A percentile compares a stretch with the other conserved stretches of the same genome.
Conservation (phyloP, 2,113 vertebrate species). For the Macrotis lagotis region DNA sequence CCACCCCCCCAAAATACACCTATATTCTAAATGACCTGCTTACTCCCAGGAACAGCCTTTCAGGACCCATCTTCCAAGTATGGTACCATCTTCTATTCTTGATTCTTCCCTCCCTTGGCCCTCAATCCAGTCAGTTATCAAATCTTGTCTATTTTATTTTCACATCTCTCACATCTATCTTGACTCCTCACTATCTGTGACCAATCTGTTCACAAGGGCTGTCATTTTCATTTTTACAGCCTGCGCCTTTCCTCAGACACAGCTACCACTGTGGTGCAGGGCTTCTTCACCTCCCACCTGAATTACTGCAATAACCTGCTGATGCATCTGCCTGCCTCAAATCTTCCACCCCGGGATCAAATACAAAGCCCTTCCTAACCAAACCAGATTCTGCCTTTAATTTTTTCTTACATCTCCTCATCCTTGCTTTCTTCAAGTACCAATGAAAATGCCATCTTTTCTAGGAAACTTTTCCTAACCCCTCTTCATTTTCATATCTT, state of each 20-base stretch:
- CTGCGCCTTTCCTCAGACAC: not conserved
- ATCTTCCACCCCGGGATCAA: not conserved
- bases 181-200: not conserved
- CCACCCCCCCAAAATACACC: not conserved
- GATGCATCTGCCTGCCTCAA: not conserved
- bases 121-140: not conserved
- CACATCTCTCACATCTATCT: not conserved
- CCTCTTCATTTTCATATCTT: not conserved
- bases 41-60: not conserved
- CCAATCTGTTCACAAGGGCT: not conserved
- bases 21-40: not conserved
- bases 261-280: not conserved
- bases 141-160: not conserved
- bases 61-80: not conserved
- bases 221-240: not conserved
- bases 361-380: not conserved
- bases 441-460: not conserved
- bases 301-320: not conserved
- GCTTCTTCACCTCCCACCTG: not conserved
- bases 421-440: not conserved
- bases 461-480: not conserved
- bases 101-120: not conserved
- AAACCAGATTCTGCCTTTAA: not conserved
- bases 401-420: too few relatives aligned
- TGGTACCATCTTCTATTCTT: not conserved